Evolutionary conservation across 2,797 vertebrate genomes (phyloP), one percentile per base, ranked within the genome.

Genomic region (Spea hammondii): DNA sequence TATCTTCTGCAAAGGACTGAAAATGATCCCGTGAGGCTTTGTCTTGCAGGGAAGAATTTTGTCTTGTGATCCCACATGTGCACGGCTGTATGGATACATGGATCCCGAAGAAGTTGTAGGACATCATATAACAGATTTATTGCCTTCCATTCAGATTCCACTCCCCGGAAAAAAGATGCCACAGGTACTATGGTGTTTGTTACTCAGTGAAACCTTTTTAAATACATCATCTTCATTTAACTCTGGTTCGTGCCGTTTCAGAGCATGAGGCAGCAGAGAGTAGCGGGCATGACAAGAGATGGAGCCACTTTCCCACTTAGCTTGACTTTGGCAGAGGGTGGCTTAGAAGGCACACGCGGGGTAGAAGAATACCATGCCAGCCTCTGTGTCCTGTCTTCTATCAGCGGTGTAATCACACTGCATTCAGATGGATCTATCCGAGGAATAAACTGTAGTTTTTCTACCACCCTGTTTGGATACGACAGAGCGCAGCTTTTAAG

Each of bases 91-190:
- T 83, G 96, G 95, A 79, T 97, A 94, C 82, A 76, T 87, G 48
- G 82, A 90, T 9, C 13, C 85, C 0, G 92, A 93, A 71, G 94
- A 94, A 53, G 81, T 96, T 87, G 88, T 89, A 8, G 95, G 96
- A 57, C 82, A 91, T 45, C 86, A 79, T 50, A 79, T 98, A 80
- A 89, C 89, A 77, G 89, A 95, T 73, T 84, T 97, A 80, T 94
- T 99, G 88, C 95, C 96, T 50, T 94, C 93, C 5, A 84, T 98
- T 83, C 93, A 93, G 85, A 93, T 98, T 75, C 95, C 95, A 0
- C 79, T 89, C 45, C 87, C 89, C 70, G 91, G 90, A 76, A 90
- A 88, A 85, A 89, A 85, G 6, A 83, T 96, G 74, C 93, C 94
- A 1, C 90, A 95, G 95, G 96, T 98, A 90, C 47, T 74, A 55